Evolutionary conservation across 2,888 invertebrate species (phyloP).

Genomic region (Halictus quadricinctus): DNA sequence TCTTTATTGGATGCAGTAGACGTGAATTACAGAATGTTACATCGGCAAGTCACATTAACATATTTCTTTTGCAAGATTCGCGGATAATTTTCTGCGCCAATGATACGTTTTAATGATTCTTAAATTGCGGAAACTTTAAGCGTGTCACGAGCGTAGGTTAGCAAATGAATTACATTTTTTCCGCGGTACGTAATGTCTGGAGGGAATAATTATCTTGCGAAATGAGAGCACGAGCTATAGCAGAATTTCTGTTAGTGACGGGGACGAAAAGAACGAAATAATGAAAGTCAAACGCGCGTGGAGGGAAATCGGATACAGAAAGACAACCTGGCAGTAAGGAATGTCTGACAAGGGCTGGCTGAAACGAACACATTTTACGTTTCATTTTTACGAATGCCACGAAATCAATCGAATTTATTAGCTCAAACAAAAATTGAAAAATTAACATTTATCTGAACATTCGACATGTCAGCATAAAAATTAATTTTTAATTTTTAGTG

Average conservation of each 20-base stretch:
- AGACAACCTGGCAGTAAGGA: slow-evolving; percentile 27
- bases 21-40: too few relatives aligned
- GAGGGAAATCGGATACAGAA: slow-evolving; percentile 38
- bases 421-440: not conserved
- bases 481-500: not conserved
- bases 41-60: not conserved
- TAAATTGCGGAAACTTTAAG: not conserved
- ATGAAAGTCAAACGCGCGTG: slow-evolving; percentile 35
- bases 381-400: not conserved
- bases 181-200: slow-evolving; percentile 19
- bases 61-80: not conserved
- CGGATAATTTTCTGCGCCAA: not conserved
- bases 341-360: not conserved
- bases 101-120: slow-evolving; percentile 7
- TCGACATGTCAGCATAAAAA: not conserved
- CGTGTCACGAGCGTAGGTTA: not conserved
- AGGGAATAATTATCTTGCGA: slow-evolving; percentile 51
- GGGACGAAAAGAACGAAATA: slow-evolving; percentile 48
- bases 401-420: not conserved
- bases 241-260: slow-evolving; percentile 49
- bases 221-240: slow-evolving; percentile 27
- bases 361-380: not conserved
- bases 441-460: not conserved
- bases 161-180: slow-evolving; percentile 34
- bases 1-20: not conserved